Percentiles rank a stretch among this genome's conserved stretches.
Conservation (phyloP, 2,113 vertebrate genomes). For the Carassius auratus region DNA sequence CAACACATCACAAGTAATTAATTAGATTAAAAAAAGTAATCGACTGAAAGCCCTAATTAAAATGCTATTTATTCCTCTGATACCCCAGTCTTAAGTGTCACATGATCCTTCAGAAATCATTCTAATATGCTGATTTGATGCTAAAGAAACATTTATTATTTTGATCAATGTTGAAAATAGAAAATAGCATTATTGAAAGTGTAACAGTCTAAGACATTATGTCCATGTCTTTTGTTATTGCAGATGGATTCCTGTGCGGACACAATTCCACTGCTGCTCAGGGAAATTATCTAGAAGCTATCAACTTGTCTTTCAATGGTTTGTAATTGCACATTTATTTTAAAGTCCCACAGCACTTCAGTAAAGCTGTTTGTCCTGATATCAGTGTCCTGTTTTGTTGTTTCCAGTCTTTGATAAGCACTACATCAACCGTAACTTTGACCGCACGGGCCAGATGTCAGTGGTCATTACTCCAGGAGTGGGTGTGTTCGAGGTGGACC, state of each 20-base stretch:
- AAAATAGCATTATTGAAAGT: not conserved
- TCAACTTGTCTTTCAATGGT: conserved; percentile 99
- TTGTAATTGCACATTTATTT: conserved; percentile 46
- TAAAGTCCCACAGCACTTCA: not conserved
- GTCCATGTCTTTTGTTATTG: not conserved
- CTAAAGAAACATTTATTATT: not conserved
- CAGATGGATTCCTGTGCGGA: conserved; percentile 91
- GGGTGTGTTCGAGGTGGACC: conserved; percentile 95
- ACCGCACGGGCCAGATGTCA: conserved; percentile 97
- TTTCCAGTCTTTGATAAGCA: conserved; percentile 95
- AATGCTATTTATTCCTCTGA: no score
- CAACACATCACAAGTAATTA: no score
- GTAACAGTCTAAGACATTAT: not conserved
- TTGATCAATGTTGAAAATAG: not conserved
- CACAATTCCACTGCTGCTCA: conserved; percentile 94
- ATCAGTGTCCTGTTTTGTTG: not conserved
- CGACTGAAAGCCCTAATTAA: no score
- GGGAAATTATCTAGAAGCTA: conserved; percentile 97
- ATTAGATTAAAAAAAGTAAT: no score
- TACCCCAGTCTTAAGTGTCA: no score
- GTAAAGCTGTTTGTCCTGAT: not conserved
- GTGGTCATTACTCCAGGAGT: conserved; percentile 97
- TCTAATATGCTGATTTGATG: not conserved
- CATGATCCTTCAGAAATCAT: not conserved
- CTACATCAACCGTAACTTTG: conserved; percentile 98